Evolutionary conservation across 2,113 vertebrate species (phyloP), one percentile per base, ranked within the genome.

Genomic region (human): DNA sequence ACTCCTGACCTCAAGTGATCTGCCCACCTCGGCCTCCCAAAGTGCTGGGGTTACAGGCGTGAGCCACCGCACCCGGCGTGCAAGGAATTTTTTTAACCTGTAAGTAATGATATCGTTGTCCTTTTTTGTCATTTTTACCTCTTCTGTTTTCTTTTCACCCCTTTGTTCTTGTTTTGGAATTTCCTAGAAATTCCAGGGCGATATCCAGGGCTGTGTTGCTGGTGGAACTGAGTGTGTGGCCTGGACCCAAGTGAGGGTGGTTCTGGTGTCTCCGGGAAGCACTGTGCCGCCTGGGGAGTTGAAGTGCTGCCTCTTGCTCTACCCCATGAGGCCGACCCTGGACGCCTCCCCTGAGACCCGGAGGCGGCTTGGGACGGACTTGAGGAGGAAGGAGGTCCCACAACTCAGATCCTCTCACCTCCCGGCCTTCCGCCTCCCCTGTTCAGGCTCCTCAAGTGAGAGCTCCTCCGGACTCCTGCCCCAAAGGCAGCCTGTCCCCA

Each of bases 141-240:
- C 80, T 66, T 61, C 80, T 80, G 16, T 57, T 95, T 85, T 94
- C 45, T 73, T 72, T 61, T 70, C 17, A 43, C 13, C 8, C 7
- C 13, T 78, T 68, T 59, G 43, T 81, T 83, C 85, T 94, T 50
- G 68, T n/a, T 68, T 92, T 87, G 93, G 76, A 90, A n/a, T 88
- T 79, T 88, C 89, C 70, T 88, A 72, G 61, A 95, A 38, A 59
- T 90, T 88, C 57, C 61, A 64, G 27, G 61, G 12, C 5, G 2
- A 25, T 32, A 4, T 16, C 32, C 40, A 93, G 2, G 3, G 8
- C 23, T 1, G 2, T 11, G 4, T 9, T 22, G 12, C 23, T 45
- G 3, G n/a, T 7, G 32, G 13, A 38, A 38, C 17, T 35, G 13
- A 30, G 2, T 11, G 17, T 23, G 38, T 25, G 27, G 43, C 22